Conservation (phyloP, 2,113 vertebrate genomes). For the Percina caprodes region DNA sequence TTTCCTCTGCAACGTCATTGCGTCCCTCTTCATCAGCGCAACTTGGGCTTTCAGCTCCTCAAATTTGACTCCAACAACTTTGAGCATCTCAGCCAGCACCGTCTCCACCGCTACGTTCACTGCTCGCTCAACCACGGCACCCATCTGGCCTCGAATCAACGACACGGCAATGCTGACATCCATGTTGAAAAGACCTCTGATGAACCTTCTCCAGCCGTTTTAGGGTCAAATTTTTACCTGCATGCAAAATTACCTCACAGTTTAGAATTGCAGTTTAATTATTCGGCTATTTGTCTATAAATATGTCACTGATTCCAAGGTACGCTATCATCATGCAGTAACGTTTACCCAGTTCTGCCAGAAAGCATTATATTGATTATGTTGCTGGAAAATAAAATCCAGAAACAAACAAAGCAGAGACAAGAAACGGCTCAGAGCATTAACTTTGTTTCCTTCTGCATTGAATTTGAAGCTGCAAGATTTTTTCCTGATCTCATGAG, state of each 20-base stretch:
- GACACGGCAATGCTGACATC: constrained; percentile 85
- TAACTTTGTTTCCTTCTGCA: too few species aligned
- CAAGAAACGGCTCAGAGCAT: too few species aligned
- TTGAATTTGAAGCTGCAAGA: too few species aligned
- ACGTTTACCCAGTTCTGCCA: too few species aligned
- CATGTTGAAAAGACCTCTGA: constrained; percentile 63
- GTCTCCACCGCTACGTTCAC: constrained; percentile 85
- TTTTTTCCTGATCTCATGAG: too few species aligned
- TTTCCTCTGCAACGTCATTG: constrained; percentile 74
- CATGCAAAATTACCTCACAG: neutral
- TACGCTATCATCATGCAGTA: too few species aligned
- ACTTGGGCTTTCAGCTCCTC: constrained; percentile 83
- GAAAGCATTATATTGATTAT: too few species aligned
- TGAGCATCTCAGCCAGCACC: constrained; percentile 85
- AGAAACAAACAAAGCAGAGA: too few species aligned
- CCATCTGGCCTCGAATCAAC: constrained; percentile 85
- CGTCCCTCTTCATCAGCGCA: constrained; percentile 69
- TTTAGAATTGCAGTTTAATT: neutral
- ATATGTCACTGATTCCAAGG: too few species aligned
- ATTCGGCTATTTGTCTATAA: neutral
- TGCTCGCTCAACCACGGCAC: constrained; percentile 83
- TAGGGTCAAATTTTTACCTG: constrained; percentile 22
- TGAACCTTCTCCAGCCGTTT: too few species aligned
- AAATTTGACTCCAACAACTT: constrained; percentile 84
- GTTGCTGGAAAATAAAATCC: too few species aligned